These are phyloP conservation scores for Rotaria sp. DNA, from an alignment of 2,888 invertebrate genomes.

Conservation along the genomic window DNA sequence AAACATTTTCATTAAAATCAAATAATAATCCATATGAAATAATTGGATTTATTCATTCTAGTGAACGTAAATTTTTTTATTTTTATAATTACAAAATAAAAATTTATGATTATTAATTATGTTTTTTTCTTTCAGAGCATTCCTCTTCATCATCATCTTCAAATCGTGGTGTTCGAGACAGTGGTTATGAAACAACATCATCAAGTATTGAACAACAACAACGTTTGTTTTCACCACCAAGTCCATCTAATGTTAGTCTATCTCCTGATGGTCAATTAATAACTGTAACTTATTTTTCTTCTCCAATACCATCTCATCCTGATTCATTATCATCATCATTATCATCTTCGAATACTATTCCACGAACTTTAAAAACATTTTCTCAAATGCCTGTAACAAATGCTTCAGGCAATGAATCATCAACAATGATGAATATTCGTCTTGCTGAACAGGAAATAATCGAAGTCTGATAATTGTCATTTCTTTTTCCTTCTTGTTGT, in stretches of 20 bases:
- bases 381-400: background rate
- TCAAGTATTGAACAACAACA: conserved; percentile 12
- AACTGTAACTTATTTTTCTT: conserved; percentile 21
- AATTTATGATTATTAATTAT: background rate
- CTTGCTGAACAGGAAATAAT: conserved; percentile 30
- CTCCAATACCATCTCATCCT: background rate
- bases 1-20: background rate
- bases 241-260: background rate
- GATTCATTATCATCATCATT: background rate
- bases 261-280: conserved; percentile 15
- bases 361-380: conserved; percentile 11
- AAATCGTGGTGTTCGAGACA: conserved; percentile 2
- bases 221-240: background rate
- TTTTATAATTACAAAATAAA: too few species aligned
- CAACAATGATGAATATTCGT: background rate
- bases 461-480: conserved; percentile 20
- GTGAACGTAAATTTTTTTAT: background rate
- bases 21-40: background rate
- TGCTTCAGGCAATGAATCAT: background rate
- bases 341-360: background rate
- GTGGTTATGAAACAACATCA: conserved; percentile 11
- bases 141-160: background rate
- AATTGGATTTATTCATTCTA: background rate
- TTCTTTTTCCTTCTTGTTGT: background rate
- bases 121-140: background rate